Evolutionary conservation across 92 coral and sea anemone genomes (phyloP), one percentile per base, ranked within the genome.

Genomic region (Porites lobata): DNA sequence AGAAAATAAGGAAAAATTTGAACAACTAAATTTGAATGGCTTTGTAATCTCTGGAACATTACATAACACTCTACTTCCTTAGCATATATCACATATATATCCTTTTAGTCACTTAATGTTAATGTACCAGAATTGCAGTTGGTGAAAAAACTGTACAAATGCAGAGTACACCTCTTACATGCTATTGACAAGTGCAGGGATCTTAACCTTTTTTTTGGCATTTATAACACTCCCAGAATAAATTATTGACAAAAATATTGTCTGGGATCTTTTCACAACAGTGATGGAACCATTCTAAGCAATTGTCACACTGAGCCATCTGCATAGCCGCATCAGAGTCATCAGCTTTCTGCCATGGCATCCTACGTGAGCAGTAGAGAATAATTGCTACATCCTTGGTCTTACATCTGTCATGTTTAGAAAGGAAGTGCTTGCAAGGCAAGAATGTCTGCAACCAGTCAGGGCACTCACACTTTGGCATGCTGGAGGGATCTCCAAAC

Each of bases 381-480:
- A 13, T 6, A 62, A 62, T 1, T 26, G 12, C 26, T 63, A 63
- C 67, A 63, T 63, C 19, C 21, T 63, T 63, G 15, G 67, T 7
- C 22, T 63, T 82, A 2, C 71, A 70, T 75, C 54, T 19, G 76
- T 58, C 67, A 63, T 63, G 24, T 66, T 66, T 58, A 38, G 82
- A 43, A 89, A 89, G 77, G 77, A 80, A 91, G 53, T 91, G 94
- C 82, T 91, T 91, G 75, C 94, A 87, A 10, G 88, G 94, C 12
- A 91, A 67, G 61, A 75, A 87, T 6, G 71, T 77, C 52, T 91
- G 80, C 50, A 65, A 53, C 91, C 91, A 86, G 61, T 87, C 91
- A 12, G 76, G 65, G 65, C 91, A 91, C 17, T 68, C 87, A 63
- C 91, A 91, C 20, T 75, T 51, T 24, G 86, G 84, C 87, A 87